Evolutionary conservation across 2,888 invertebrate species (phyloP).

Genomic region (Philereme vetulata): DNA sequence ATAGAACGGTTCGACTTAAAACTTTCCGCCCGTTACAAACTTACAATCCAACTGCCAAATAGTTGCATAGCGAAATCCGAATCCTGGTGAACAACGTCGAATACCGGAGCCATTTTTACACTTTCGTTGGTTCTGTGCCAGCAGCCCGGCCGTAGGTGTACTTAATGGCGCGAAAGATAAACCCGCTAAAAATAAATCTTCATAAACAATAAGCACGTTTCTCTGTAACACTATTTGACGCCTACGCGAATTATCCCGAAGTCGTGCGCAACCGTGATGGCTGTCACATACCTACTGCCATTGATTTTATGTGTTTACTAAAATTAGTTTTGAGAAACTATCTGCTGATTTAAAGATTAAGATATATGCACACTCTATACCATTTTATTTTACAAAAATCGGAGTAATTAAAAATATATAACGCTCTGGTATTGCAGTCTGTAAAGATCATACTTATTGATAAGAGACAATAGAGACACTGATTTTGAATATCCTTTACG

Average conservation of each 20-base stretch:
- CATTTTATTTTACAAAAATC: too few species aligned
- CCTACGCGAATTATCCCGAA: constrained; percentile 54
- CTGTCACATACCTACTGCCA: constrained; percentile 23
- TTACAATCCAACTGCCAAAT: constrained; percentile 33
- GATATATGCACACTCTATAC: too few species aligned
- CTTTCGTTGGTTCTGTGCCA: constrained; percentile 78
- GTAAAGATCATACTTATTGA: too few species aligned
- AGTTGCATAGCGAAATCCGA: constrained; percentile 48
- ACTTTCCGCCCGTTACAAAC: constrained; percentile 14
- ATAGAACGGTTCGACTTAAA: constrained; percentile 3
- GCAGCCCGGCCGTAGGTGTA: constrained; percentile 68
- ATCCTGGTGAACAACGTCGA: constrained; percentile 55
- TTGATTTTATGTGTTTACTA: constrained; percentile 15
- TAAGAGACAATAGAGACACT: too few species aligned
- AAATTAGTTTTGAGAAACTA: constrained; percentile 7
- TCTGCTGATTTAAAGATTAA: neutral
- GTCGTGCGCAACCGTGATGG: constrained; percentile 31
- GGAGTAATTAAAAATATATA: too few species aligned
- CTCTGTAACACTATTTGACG: constrained; percentile 51
- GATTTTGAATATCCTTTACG: too few species aligned
- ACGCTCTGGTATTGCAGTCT: too few species aligned
- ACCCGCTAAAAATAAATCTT: constrained; percentile 75
- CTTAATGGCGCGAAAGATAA: constrained; percentile 77
- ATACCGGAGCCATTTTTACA: constrained; percentile 74
- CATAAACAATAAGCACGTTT: constrained; percentile 78